Base-by-base conservation (phyloP, 2,797 vertebrate genomes). In the Eleutherodactylus coqui region DNA sequence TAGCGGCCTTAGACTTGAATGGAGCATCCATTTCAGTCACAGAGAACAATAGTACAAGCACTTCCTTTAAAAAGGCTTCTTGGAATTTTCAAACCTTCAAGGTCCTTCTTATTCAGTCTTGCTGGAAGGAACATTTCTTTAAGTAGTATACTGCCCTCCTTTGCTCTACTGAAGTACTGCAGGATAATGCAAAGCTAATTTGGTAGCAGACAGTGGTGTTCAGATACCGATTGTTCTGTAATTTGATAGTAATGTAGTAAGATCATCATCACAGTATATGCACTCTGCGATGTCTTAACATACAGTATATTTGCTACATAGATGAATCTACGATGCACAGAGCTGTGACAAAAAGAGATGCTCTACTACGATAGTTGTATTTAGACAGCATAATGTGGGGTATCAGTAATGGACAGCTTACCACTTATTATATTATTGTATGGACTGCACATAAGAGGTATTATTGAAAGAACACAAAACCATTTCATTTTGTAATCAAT, bases 271-370 rank as follows among this genome's bases (percentile, higher is more conserved):
- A 53, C 24, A 32, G 5, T 64, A 41, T n/a, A n/a, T 13, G 21
- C 11, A n/a, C 9, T 43, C 3, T 72, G 21, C 21, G n/a, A 72
- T 24, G 10, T 60, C 29, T 34, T 58, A 55, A 36, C 70, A 11
- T 45, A 62, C n/a, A n/a, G 32, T 17, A 6, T 83, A 45, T 58
- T 82, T 82, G 32, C 55, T 75, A 27, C 55, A 83, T 73, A 32
- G 21, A 67, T 82, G 24, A 36, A 73, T 73, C 41, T 58, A 24
- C 36, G 36, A 73, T 21, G 27, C 80, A 92, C 91, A 92, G 89
- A 86, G 91, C 92, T 90, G 93, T 95, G 94, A 93, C n/a, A n/a
- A n/a, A n/a, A n/a, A n/a, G n/a, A n/a, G n/a, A 11, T 14, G 2
- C 17, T 51, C 11, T 94, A 92, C 49, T 51, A 51, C 49, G 16